Conservation (phyloP, 2,888 invertebrate species). For the Allolobophora icterica region DNA sequence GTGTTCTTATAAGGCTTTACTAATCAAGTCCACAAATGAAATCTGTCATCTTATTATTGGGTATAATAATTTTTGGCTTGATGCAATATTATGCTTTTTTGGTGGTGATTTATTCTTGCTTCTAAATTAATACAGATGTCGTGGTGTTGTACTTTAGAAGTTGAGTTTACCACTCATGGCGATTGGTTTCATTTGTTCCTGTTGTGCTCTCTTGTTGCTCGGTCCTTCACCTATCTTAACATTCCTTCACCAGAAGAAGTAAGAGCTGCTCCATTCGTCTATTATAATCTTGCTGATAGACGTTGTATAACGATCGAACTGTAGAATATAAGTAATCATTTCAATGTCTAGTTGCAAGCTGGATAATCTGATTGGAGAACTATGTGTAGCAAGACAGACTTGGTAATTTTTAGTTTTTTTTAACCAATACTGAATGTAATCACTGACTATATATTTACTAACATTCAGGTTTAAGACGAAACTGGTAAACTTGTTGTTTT, state of each 20-base stretch:
- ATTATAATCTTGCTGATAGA: neutral
- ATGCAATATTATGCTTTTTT: no score
- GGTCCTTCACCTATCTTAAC: constrained; percentile 33
- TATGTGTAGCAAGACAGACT: neutral
- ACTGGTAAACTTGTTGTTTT: no score
- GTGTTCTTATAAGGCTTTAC: no score
- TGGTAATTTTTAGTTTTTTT: neutral
- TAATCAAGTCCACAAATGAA: no score
- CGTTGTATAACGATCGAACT: neutral
- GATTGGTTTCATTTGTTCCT: constrained; percentile 15
- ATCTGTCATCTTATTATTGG: no score
- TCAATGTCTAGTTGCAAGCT: no score
- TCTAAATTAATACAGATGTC: no score
- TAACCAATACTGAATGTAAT: no score
- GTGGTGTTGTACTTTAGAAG: neutral
- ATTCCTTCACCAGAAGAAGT: constrained; percentile 22
- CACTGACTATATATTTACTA: no score
- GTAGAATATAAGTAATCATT: neutral
- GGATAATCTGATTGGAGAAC: neutral
- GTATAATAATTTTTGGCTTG: no score
- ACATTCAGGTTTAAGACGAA: no score
- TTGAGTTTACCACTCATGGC: constrained; percentile 29
- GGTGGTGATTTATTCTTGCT: no score
- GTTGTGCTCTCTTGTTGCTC: constrained; percentile 25
- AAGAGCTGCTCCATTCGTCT: neutral